phyloP scores from a whole-genome alignment of 2,888 invertebrate species.

The Drosophila colorata region DNA sequence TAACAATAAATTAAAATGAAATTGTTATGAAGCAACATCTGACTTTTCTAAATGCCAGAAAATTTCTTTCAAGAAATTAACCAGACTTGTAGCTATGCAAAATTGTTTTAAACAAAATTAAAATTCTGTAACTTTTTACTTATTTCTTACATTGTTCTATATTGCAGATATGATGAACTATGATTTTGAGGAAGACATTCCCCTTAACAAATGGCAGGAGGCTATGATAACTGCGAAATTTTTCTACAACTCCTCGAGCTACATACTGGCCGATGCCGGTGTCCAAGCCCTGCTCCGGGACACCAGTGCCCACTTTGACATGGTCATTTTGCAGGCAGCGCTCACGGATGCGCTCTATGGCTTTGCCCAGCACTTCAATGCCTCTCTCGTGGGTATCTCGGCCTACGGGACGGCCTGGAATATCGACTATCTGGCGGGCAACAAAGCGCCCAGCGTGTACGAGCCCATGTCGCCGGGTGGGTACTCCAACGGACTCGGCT shows the following conservation, averaged over 20 bases:
- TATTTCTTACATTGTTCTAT: background rate
- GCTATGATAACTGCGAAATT: conserved; percentile 24
- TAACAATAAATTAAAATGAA: no score
- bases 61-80: no score
- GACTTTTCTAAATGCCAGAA: no score
- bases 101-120: no score
- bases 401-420: conserved; percentile 50
- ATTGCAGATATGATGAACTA: conserved; percentile 19
- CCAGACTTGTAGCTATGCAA: no score
- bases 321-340: conserved; percentile 45
- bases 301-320: conserved; percentile 40
- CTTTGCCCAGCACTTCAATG: conserved; percentile 68
- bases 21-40: no score
- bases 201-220: conserved; percentile 45
- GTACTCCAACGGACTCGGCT: conserved; percentile 14
- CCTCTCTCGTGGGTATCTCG: conserved; percentile 72
- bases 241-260: conserved; percentile 41
- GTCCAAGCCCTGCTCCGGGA: conserved; percentile 42
- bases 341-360: conserved; percentile 82
- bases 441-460: conserved; percentile 60
- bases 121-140: no score
- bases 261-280: conserved; percentile 32
- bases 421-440: conserved; percentile 63
- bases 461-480: conserved; percentile 56
- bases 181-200: conserved; percentile 5